phyloP scores from a whole-genome alignment of 2,888 invertebrate species.

The Leptinotarsa rubiginosa region DNA sequence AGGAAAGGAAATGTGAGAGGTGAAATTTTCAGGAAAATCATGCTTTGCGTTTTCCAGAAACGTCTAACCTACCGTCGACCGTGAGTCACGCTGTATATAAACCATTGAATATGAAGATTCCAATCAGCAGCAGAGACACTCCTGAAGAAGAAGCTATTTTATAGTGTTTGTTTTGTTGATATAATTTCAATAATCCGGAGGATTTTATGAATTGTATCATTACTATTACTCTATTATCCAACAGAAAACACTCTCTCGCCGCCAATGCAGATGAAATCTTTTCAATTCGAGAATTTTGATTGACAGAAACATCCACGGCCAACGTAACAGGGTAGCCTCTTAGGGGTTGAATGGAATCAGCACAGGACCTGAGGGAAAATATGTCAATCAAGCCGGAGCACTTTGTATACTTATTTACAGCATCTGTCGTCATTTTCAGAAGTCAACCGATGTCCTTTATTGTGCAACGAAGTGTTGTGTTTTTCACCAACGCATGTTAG shows the following conservation, averaged over 20 bases:
- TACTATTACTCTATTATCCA: no score
- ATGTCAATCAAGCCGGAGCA: constrained; percentile 61
- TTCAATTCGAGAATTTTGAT: constrained; percentile 35
- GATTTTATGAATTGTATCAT: no score
- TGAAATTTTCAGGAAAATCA: no score
- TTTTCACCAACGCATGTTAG: constrained; percentile 54
- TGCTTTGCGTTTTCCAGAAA: no score
- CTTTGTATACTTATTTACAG: constrained; percentile 60
- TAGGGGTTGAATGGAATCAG: constrained; percentile 51
- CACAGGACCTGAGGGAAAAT: constrained; percentile 62
- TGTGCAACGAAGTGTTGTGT: constrained; percentile 57
- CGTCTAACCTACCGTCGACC: no score
- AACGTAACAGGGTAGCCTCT: constrained; percentile 48
- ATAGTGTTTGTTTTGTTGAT: no score
- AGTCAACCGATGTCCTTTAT: constrained; percentile 58
- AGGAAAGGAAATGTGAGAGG: no score
- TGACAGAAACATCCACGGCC: constrained; percentile 28
- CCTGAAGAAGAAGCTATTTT: no score
- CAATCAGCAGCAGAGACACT: no score
- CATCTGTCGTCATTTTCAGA: constrained; percentile 60
- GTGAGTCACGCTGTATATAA: no score
- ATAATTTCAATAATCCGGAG: no score
- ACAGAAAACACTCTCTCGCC: background rate
- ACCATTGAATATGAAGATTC: no score
- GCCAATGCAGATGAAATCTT: constrained; percentile 19